These are phyloP conservation scores for Pentamera pediparva DNA, from an alignment of 53 echinoderm and acorn worm genomes.

Conservation along the genomic window DNA sequence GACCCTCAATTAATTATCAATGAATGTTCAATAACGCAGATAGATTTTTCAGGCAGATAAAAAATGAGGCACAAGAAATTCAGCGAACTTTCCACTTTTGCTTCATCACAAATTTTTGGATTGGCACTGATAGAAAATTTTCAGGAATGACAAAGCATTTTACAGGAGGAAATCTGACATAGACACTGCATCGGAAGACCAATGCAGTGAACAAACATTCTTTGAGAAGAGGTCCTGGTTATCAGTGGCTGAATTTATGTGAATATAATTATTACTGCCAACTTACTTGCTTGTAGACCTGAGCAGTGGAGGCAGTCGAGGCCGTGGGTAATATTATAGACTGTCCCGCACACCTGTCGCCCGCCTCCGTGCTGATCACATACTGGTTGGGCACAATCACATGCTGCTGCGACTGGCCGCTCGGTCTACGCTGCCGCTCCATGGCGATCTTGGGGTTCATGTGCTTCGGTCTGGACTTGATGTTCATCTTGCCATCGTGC, in stretches of 20 bases:
- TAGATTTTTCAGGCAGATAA: too few relatives aligned
- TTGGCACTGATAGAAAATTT: too few relatives aligned
- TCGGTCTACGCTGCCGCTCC: slow-evolving; percentile 58
- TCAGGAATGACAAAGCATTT: too few relatives aligned
- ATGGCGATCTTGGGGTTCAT: slow-evolving; percentile 27
- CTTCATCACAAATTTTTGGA: too few relatives aligned
- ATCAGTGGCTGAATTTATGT: too few relatives aligned
- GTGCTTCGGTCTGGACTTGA: slow-evolving; percentile 86
- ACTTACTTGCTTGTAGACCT: slow-evolving; percentile 76
- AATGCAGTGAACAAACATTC: too few relatives aligned
- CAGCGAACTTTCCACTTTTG: too few relatives aligned
- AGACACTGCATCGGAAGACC: too few relatives aligned
- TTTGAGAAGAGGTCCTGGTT: too few relatives aligned
- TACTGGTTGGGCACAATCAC: slow-evolving; percentile 24
- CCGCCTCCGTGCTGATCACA: slow-evolving; percentile 21
- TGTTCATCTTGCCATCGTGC: slow-evolving; percentile 83
- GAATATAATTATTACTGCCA: too few relatives aligned
- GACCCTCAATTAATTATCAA: neutral
- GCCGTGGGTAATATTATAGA: slow-evolving; percentile 52
- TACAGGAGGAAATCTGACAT: too few relatives aligned
- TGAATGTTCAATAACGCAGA: neutral
- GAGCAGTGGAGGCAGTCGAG: slow-evolving; percentile 59
- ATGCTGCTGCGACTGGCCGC: slow-evolving; percentile 47
- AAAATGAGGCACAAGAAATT: too few relatives aligned
- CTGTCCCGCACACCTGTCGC: slow-evolving; percentile 26